Conservation (phyloP, 2,888 invertebrate species). For the Branchipolynoe longqiensis region DNA sequence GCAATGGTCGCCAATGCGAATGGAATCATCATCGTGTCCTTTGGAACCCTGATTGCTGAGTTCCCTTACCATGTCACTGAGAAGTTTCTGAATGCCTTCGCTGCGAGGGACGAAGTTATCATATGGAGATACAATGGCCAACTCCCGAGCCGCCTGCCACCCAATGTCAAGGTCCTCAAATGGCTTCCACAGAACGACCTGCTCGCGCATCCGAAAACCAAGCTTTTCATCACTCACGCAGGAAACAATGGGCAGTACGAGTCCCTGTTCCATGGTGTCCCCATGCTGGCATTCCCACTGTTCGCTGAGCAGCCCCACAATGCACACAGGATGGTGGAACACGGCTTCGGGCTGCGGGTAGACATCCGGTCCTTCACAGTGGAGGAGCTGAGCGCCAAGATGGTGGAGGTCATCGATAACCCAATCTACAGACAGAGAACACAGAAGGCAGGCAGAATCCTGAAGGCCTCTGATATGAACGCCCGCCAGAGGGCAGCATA, state of each 20-base stretch:
- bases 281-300: constrained; percentile 47
- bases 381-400: constrained; percentile 12
- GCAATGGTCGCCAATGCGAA: neutral
- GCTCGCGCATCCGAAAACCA: constrained; percentile 45
- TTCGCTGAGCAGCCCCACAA: constrained; percentile 54
- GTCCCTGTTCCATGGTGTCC: constrained; percentile 59
- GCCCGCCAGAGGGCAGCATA: neutral
- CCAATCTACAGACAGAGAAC: neutral
- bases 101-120: neutral
- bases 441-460: constrained; percentile 27
- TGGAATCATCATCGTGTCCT: constrained; percentile 30
- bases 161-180: constrained; percentile 46
- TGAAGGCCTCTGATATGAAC: neutral
- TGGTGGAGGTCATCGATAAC: constrained; percentile 6
- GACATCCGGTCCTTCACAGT: neutral
- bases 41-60: constrained; percentile 26
- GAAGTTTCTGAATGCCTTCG: constrained; percentile 34
- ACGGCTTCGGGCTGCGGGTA: constrained; percentile 42
- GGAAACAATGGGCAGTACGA: constrained; percentile 57
- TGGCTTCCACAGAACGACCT: constrained; percentile 59
- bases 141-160: neutral
- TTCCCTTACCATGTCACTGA: neutral
- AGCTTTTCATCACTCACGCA: constrained; percentile 50
- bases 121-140: constrained; percentile 12
- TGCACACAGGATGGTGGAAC: constrained; percentile 19